Evolutionary conservation across 2,113 vertebrate species (phyloP).

Genomic region (Cisticola juncidis): DNA sequence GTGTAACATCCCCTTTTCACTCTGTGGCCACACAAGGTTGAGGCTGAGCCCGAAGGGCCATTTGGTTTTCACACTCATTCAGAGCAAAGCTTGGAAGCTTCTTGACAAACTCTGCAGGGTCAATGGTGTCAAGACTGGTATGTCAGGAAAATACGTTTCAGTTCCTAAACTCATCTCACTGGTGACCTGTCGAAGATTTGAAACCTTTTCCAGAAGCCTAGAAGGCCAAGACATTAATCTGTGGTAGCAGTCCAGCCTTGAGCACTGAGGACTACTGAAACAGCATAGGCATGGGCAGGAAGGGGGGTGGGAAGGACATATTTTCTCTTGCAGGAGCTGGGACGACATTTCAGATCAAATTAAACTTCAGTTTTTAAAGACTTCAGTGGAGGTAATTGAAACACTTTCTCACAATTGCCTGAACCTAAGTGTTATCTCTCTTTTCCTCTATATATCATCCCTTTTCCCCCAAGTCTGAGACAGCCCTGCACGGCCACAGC

Average conservation of each 20-base stretch:
- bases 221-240: slow-evolving; percentile 47
- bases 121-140: neutral
- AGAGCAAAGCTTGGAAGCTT: slow-evolving; percentile 25
- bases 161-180: slow-evolving; percentile 46
- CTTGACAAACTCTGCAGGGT: slow-evolving; percentile 12
- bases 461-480: slow-evolving; percentile 31
- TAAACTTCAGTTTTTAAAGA: slow-evolving; percentile 66
- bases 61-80: slow-evolving; percentile 20
- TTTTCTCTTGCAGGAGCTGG: slow-evolving; percentile 32
- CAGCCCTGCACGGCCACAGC: slow-evolving; percentile 12
- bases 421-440: slow-evolving; percentile 59
- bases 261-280: neutral
- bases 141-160: slow-evolving; percentile 55
- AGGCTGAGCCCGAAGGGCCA: neutral
- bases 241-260: slow-evolving; percentile 16
- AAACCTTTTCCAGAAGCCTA: slow-evolving; percentile 27
- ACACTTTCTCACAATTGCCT: slow-evolving; percentile 69
- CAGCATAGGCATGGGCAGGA: neutral
- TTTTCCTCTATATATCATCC: slow-evolving; percentile 62
- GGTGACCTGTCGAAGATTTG: slow-evolving; percentile 11
- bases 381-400: slow-evolving; percentile 64
- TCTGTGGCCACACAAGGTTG: neutral
- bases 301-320: neutral
- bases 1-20: slow-evolving; percentile 27
- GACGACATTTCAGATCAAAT: slow-evolving; percentile 62